Base-by-base conservation (phyloP, 1,140 invertebrate genomes). In the Varroa destructor region DNA sequence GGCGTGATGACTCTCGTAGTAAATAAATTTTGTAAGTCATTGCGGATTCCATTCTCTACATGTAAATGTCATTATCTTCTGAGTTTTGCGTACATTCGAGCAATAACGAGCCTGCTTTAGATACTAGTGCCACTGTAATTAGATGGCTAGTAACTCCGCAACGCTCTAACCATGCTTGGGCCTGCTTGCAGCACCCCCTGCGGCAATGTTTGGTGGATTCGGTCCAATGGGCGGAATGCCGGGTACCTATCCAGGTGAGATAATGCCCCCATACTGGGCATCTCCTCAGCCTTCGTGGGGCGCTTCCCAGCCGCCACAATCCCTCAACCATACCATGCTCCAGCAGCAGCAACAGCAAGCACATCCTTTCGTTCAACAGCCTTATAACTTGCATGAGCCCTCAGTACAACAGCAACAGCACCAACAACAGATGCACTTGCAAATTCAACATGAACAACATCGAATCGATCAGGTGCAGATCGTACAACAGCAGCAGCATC, bases 381-480 rank as follows among this genome's bases (percentile, higher is more conserved):
- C 74, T 25, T 70, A 56, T 54, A 77, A 73, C 51, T 25, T 61
- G 8, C 72, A 72, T 43, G 76, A 77, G 56, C 51, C 74, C 55
- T 71, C 73, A 58, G 43, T 75, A 57, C 70, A 72, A 56, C 74
- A 74, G 42, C 77, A 73, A 58, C 75, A 77, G 57, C 72, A 74
- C 55, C 74, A 73, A 46, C 71, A 70, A 42, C 74, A 74, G 25
- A 51, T 70, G 56, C 71, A 75, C 56, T 73, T 75, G 36, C 71
- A 70, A 46, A 73, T 73, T 25, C 70, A 36, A 37, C 12, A 37
- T 6, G 42, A 57, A 43, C 54, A 56, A 43, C 40, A n/a, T 3
- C 74, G 43, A 43, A 72, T 73, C n/a, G 12, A 51, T 36, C 73
- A 74, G 70, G 42, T 71, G 56, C 75, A 73, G 61, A 40, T 54